phyloP scores from a whole-genome alignment of 2,888 invertebrate genomes.

The Noctuana brunneofusca region DNA sequence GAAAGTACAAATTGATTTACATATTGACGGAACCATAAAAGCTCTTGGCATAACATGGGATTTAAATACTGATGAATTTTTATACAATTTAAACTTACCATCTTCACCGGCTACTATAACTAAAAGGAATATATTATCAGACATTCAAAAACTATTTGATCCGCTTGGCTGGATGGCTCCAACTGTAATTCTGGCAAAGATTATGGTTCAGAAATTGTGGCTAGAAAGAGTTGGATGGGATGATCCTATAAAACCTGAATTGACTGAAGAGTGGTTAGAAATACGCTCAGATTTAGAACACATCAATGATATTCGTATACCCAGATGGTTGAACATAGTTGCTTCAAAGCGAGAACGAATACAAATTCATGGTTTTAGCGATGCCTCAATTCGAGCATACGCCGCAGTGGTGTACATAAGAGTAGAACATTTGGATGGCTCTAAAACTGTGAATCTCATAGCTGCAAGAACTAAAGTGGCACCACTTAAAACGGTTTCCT shows the following conservation, averaged over 20 bases:
- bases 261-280: slow-evolving; percentile 10
- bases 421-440: background rate
- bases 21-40: slow-evolving; percentile 36
- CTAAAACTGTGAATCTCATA: slow-evolving; percentile 23
- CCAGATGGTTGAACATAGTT: slow-evolving; percentile 2
- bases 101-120: slow-evolving; percentile 29
- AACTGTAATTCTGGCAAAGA: slow-evolving; percentile 25
- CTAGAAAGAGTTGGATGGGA: slow-evolving; percentile 32
- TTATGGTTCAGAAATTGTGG: slow-evolving; percentile 34
- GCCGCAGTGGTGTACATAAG: slow-evolving; percentile 11
- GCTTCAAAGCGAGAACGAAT: background rate
- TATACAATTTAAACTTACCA: slow-evolving; percentile 34
- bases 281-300: slow-evolving; percentile 14
- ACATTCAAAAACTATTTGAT: slow-evolving; percentile 31
- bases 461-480: slow-evolving; percentile 41
- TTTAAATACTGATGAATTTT: slow-evolving; percentile 36
- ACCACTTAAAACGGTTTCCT: slow-evolving; percentile 40
- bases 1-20: slow-evolving; percentile 30
- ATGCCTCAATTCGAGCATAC: slow-evolving; percentile 22
- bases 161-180: slow-evolving; percentile 33
- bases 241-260: slow-evolving; percentile 13
- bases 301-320: slow-evolving; percentile 8
- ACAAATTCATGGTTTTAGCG: slow-evolving; percentile 26
- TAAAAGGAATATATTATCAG: slow-evolving; percentile 36
- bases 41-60: slow-evolving; percentile 39